Conservation (phyloP, 2,797 vertebrate species). For the Epinephelus awoara region DNA sequence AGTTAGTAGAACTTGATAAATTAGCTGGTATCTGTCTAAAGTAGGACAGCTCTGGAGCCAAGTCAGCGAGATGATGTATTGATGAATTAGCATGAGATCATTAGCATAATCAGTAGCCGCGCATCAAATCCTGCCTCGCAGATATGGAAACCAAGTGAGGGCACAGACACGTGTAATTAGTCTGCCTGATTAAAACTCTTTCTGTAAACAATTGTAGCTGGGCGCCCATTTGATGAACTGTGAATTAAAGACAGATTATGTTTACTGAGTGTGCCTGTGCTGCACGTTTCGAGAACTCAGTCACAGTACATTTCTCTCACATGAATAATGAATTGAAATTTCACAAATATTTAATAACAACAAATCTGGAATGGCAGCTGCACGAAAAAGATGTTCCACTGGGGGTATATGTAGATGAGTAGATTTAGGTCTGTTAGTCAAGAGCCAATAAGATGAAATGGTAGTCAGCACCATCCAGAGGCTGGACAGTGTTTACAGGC, state of each 20-base stretch:
- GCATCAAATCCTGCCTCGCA: constrained; percentile 67
- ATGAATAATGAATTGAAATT: constrained; percentile 33
- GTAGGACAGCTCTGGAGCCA: constrained; percentile 44
- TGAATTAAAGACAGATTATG: constrained; percentile 46
- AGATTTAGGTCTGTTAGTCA: constrained; percentile 8
- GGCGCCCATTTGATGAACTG: constrained; percentile 48
- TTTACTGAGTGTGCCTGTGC: constrained; percentile 25
- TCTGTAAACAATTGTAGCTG: constrained; percentile 63
- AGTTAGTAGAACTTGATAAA: constrained; percentile 27
- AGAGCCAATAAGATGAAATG: constrained; percentile 8
- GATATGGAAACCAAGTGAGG: constrained; percentile 69
- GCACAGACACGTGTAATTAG: constrained; percentile 74
- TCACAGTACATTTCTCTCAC: constrained; percentile 25
- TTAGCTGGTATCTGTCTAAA: constrained; percentile 40
- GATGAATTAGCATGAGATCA: constrained; percentile 69
- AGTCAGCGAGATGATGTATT: constrained; percentile 60
- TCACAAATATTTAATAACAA: constrained; percentile 18
- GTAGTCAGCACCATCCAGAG: constrained; percentile 6
- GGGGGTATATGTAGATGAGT: background rate
- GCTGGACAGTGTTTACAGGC: constrained; percentile 24
- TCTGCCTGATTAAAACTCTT: constrained; percentile 73
- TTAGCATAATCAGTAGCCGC: constrained; percentile 74
- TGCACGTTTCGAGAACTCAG: constrained; percentile 1
- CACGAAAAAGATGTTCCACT: background rate
- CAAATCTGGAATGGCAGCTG: constrained; percentile 4